Percentiles rank a stretch among this genome's conserved stretches.
Conservation (phyloP, 2,888 invertebrate species). For the Eurois occulta region DNA sequence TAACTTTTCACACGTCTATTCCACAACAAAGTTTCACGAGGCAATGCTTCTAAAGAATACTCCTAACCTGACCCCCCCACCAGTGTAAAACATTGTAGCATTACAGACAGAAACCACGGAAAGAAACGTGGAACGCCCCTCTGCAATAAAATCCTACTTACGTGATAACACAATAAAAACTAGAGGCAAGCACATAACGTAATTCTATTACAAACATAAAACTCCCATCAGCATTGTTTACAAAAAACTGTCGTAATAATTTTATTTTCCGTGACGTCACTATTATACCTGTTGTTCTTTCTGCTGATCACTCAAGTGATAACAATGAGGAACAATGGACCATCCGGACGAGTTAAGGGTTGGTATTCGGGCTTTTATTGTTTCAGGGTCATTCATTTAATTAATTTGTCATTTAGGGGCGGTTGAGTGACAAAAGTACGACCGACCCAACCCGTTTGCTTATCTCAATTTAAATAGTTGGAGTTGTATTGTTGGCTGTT, state of each 20-base stretch:
- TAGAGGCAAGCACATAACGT: constrained; percentile 55
- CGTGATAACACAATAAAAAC: constrained; percentile 64
- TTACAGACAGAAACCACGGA: constrained; percentile 47
- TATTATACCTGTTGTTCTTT: constrained; percentile 68
- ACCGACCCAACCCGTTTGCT: constrained; percentile 57
- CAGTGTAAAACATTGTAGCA: constrained; percentile 28
- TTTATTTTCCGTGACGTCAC: constrained; percentile 60
- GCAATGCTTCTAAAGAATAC: constrained; percentile 33
- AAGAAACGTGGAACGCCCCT: constrained; percentile 31
- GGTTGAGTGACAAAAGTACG: constrained; percentile 63
- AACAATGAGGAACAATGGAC: constrained; percentile 68
- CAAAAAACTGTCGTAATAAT: constrained; percentile 63
- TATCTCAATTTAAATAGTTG: constrained; percentile 68
- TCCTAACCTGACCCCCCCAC: constrained; percentile 18
- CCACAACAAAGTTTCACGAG: constrained; percentile 23
- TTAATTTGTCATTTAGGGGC: constrained; percentile 69
- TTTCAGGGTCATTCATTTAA: constrained; percentile 68
- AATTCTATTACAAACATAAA: constrained; percentile 65
- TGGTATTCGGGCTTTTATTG: constrained; percentile 67
- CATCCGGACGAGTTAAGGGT: constrained; percentile 65
- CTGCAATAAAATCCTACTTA: constrained; percentile 61
- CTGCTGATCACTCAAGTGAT: constrained; percentile 66
- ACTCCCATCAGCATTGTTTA: constrained; percentile 62
- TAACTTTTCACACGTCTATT: constrained; percentile 11
- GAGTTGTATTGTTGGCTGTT: constrained; percentile 50